These are phyloP conservation scores for Cerceris rybyensis DNA, from an alignment of 2,888 invertebrate genomes.

Conservation along the genomic window DNA sequence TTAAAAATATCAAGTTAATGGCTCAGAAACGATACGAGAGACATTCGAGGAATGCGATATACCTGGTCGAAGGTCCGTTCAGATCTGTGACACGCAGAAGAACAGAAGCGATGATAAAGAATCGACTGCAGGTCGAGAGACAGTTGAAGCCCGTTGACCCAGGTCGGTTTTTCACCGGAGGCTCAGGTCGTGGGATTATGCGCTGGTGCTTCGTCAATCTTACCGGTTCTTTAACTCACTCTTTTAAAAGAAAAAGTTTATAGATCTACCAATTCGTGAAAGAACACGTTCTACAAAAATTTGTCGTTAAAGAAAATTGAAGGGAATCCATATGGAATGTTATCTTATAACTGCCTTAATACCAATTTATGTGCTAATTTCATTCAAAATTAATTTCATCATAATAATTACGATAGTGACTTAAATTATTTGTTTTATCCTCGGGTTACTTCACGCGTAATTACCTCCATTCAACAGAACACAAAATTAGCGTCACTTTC, in stretches of 20 bases:
- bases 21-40: neutral
- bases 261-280: neutral
- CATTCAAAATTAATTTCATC: no score
- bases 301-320: no score
- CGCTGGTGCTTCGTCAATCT: slow-evolving; percentile 44
- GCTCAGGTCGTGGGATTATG: slow-evolving; percentile 55
- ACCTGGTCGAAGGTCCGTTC: slow-evolving; percentile 20
- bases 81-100: slow-evolving; percentile 34
- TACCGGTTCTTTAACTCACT: slow-evolving; percentile 9
- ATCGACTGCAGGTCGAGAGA: slow-evolving; percentile 60
- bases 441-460: no score
- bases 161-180: slow-evolving; percentile 67
- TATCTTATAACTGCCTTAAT: no score
- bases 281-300: no score
- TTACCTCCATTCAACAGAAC: no score
- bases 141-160: slow-evolving; percentile 67
- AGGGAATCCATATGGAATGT: no score
- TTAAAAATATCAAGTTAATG: neutral
- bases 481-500: no score
- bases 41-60: slow-evolving; percentile 19
- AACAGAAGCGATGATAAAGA: slow-evolving; percentile 56
- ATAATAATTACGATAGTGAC: no score
- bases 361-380: no score
- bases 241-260: neutral
- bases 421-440: no score